Conservation (phyloP, 2,113 vertebrate species). For the Blennius ocellaris region DNA sequence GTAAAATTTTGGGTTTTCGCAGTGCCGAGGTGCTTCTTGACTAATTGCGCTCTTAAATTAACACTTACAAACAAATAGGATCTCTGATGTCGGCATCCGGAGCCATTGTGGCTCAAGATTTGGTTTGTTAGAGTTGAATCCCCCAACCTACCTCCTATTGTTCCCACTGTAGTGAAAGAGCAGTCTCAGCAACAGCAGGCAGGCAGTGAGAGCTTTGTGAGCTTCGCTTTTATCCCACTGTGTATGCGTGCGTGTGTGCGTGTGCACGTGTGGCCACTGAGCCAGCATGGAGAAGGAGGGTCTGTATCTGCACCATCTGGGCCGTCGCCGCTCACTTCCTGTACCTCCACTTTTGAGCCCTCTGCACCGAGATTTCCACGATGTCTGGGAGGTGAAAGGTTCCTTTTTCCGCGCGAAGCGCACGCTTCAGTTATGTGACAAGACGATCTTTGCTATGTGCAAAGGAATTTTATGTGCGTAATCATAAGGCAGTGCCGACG, state of each 20-base stretch:
- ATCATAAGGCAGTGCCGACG: neutral
- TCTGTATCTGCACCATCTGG: conserved; percentile 79
- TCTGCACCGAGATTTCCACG: conserved; percentile 43
- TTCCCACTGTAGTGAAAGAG: conserved; percentile 58
- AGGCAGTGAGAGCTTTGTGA: conserved; percentile 63
- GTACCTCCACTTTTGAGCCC: conserved; percentile 53
- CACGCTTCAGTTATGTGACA: neutral
- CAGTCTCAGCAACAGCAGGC: conserved; percentile 64
- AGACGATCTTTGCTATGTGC: neutral
- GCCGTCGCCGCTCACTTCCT: conserved; percentile 73
- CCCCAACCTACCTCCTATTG: conserved; percentile 40
- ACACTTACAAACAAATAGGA: neutral
- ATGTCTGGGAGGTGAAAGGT: conserved; percentile 4
- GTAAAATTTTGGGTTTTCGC: too few species aligned
- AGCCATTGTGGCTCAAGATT: conserved; percentile 26
- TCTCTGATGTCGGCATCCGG: neutral
- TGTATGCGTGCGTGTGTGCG: conserved; percentile 13
- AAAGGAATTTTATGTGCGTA: neutral
- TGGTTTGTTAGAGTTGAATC: conserved; percentile 36
- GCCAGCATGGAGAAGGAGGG: conserved; percentile 60
- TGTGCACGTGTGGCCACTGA: conserved; percentile 25
- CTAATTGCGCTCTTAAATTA: neutral
- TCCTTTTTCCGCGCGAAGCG: neutral
- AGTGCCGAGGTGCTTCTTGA: neutral
- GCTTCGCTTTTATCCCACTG: conserved; percentile 48